Conservation (phyloP, 2,797 vertebrate genomes). For the Holocentrus rufus region DNA sequence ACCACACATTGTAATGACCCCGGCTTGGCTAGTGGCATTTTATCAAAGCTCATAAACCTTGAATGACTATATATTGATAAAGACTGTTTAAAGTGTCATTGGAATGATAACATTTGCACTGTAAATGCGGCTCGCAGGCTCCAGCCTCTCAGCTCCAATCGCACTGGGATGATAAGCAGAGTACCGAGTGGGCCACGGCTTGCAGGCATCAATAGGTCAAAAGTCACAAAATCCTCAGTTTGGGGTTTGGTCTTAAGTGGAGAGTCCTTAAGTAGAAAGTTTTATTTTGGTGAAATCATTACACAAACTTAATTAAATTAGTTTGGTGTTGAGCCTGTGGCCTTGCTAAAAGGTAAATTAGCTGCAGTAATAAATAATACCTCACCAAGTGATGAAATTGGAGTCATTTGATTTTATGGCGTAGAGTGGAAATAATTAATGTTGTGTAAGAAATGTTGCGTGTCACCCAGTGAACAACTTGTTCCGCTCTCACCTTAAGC, state of each 20-base stretch:
- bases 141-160: slow-evolving; percentile 66
- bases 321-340: background rate
- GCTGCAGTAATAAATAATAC: background rate
- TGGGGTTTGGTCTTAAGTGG: background rate
- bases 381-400: background rate
- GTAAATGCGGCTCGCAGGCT: slow-evolving; percentile 82
- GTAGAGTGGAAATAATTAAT: background rate
- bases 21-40: slow-evolving; percentile 87
- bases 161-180: slow-evolving; percentile 73
- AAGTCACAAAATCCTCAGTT: slow-evolving; percentile 51
- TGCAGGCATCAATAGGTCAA: slow-evolving; percentile 56
- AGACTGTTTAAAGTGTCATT: slow-evolving; percentile 97
- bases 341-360: background rate
- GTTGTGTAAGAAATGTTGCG: background rate
- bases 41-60: slow-evolving; percentile 99
- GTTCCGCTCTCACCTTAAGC: too few species aligned
- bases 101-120: slow-evolving; percentile 91
- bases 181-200: slow-evolving; percentile 50
- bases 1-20: slow-evolving; percentile 82
- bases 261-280: background rate
- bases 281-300: slow-evolving; percentile 10
- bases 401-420: background rate
- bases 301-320: background rate
- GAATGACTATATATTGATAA: slow-evolving; percentile 99
- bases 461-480: background rate